Conservation (phyloP, 2,888 invertebrate genomes). For the Encarsia formosa region DNA sequence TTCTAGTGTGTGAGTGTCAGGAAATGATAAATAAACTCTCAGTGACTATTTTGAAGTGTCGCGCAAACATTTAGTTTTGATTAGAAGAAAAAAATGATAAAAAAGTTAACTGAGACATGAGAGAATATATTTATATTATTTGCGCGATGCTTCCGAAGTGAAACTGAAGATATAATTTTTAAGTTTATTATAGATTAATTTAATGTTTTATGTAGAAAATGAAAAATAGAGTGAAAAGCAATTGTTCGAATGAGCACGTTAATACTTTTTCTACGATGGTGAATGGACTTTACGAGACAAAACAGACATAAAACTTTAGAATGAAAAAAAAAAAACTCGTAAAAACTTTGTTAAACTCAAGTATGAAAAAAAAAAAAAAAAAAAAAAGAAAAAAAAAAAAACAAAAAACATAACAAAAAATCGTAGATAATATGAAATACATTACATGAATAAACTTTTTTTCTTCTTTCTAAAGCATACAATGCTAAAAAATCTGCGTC, state of each 20-base stretch:
- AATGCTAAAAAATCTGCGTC: constrained; percentile 34
- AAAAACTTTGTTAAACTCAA: constrained; percentile 25
- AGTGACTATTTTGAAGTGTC: constrained; percentile 7
- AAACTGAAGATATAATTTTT: constrained; percentile 17
- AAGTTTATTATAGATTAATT: constrained; percentile 11
- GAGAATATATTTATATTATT: no score
- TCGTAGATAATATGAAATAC: constrained; percentile 34
- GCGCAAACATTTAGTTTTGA: neutral
- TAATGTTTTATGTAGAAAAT: constrained; percentile 1
- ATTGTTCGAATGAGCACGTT: constrained; percentile 23
- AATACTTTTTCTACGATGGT: constrained; percentile 30
- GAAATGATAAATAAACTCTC: constrained; percentile 2
- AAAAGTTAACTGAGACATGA: no score
- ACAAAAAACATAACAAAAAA: neutral
- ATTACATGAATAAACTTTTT: constrained; percentile 33
- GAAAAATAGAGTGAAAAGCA: constrained; percentile 12
- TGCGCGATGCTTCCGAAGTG: neutral
- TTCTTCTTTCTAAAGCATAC: constrained; percentile 27
- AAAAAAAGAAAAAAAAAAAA: constrained; percentile 24
- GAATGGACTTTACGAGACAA: constrained; percentile 34
- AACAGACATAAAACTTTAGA: constrained; percentile 13
- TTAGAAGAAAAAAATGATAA: no score
- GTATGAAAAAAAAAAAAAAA: neutral
- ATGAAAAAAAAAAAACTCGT: constrained; percentile 14
- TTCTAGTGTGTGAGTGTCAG: constrained; percentile 30